Evolutionary conservation across 2,797 vertebrate species (phyloP).

Genomic region (Columba guinea): DNA sequence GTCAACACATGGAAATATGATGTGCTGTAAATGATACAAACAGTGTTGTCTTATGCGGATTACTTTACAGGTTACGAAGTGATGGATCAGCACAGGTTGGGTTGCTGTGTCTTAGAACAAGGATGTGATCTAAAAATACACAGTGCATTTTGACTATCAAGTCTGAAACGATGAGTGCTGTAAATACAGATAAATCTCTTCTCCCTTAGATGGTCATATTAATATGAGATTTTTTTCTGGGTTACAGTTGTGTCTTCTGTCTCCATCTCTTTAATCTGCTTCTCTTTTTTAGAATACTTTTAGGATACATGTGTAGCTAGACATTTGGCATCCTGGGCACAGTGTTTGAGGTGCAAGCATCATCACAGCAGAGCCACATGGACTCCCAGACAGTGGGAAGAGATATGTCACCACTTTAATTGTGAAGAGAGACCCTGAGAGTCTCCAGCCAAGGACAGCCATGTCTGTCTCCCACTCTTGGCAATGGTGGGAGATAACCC

Average conservation of each 20-base stretch:
- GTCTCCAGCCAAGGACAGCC: background rate
- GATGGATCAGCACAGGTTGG: background rate
- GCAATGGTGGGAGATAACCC: background rate
- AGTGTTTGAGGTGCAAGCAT: background rate
- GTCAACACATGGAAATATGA: background rate
- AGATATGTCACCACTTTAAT: rapidly evolving
- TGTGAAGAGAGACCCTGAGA: background rate
- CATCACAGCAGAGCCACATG: background rate
- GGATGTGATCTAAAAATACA: background rate
- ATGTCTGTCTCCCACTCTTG: rapidly evolving
- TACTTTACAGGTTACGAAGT: background rate
- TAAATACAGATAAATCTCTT: background rate
- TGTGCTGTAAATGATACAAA: background rate
- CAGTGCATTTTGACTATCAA: background rate
- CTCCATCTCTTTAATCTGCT: background rate
- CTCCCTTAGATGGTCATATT: background rate
- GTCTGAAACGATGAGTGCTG: background rate
- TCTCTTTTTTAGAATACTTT: background rate
- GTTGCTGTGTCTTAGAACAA: background rate
- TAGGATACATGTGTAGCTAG: background rate
- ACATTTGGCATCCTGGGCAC: background rate
- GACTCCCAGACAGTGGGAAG: background rate
- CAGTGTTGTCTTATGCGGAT: background rate
- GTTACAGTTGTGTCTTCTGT: background rate
- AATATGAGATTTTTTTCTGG: background rate